Evolutionary conservation across 2,113 vertebrate species (phyloP), one percentile per base, ranked within the genome.

Genomic region (Chlorodrepanis virens): DNA sequence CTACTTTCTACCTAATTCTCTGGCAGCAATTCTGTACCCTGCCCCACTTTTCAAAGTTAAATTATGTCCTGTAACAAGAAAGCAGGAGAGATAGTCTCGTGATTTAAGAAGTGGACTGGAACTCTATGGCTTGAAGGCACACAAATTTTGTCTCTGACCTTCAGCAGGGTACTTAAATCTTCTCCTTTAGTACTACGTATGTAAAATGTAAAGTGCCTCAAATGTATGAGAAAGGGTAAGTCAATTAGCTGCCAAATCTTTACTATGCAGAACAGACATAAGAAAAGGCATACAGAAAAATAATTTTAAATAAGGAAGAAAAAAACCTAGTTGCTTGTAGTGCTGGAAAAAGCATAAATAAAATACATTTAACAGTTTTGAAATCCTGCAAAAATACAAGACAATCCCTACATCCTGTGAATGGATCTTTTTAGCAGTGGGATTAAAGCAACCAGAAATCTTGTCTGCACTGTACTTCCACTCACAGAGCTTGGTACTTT

Each of bases 371-470:
- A 35, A 53, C 3, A 35, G 18, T 31, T 87, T 5, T 44, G 12
- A 92, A 92, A 79, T 35, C 28, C 37, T 47, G 37, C 29, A 89
- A 76, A 93, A 94, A 61, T 33, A 89, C 72, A 82, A 70, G 20
- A 20, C 24, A 57, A 35, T 23, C 15, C 40, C 25, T 39, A 35
- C 3, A 22, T 40, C 4, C 9, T 24, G 42, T 61, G 87, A 91
- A 96, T 49, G 27, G 69, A 77, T 57, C 84, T 93, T 75, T 94
- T 75, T 61, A 91, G 47, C 22, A 49, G 24, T 25, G 54, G 82
- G 82, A 84, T 83, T 88, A 90, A 91, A 96, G 87, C 21, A 8
- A 93, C 82, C 25, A 67, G 89, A 97, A 93, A 83, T 86, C 63
- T 90, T 37, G 47, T n/a, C 27, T 67, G 69, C 24, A 57, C 93